Evolutionary conservation across 2,113 vertebrate genomes (phyloP).

Genomic region (Festucalex cinctus): DNA sequence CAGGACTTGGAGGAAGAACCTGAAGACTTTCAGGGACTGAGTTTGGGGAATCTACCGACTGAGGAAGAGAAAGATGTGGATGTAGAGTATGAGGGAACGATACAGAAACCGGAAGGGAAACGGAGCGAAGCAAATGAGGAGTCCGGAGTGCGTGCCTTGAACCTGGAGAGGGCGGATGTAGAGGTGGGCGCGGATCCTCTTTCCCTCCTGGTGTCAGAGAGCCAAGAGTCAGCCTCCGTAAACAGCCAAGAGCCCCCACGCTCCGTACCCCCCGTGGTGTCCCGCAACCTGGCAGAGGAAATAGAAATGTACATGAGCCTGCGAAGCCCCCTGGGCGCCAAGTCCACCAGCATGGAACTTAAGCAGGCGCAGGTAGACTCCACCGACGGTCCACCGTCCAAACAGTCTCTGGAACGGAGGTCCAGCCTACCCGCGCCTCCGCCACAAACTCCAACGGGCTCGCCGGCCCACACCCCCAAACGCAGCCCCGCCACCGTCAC

Average conservation of each 20-base stretch:
- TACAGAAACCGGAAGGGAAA: constrained; percentile 15
- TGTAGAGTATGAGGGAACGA: neutral
- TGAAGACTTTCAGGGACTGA: constrained; percentile 42
- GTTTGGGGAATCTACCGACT: constrained; percentile 44
- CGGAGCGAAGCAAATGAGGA: constrained; percentile 40
- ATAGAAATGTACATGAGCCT: constrained; percentile 97
- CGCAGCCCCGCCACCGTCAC: constrained; percentile 75
- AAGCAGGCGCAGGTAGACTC: constrained; percentile 57
- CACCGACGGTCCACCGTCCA: constrained; percentile 23
- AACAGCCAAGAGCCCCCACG: constrained; percentile 77
- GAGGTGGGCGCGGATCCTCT: constrained; percentile 88
- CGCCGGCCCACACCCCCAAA: constrained; percentile 55
- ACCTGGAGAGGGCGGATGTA: constrained; percentile 85
- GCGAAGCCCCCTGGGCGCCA: constrained; percentile 80
- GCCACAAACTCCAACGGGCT: constrained; percentile 46
- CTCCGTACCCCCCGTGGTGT: constrained; percentile 74
- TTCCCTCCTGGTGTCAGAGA: constrained; percentile 84
- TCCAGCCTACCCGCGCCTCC: constrained; percentile 84
- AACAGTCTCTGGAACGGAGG: constrained; percentile 76
- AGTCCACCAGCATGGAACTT: constrained; percentile 91
- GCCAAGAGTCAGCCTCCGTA: constrained; percentile 60
- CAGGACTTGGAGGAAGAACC: constrained; percentile 62
- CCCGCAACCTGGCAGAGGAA: constrained; percentile 92
- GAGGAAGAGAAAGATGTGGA: constrained; percentile 30
- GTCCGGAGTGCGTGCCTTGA: constrained; percentile 22